Base-by-base conservation (phyloP, 2,888 invertebrate genomes). In the Heteropelma amictum region DNA sequence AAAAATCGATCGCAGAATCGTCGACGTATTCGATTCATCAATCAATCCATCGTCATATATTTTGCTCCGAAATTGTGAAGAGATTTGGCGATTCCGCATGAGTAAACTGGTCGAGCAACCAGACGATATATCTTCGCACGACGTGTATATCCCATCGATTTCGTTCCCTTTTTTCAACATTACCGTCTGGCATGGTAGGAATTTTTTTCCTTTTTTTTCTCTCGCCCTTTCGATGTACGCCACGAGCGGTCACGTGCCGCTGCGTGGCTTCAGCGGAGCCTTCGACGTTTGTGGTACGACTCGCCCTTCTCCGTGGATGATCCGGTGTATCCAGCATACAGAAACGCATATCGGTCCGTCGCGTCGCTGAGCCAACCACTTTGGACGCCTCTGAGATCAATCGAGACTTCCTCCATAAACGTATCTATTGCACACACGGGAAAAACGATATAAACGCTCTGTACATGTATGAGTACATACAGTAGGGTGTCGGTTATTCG, bases 301-400 rank as follows among this genome's bases (percentile, higher is more conserved):
- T 75, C 77, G 77, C 76, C 72, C 76, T 72, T 72, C 35, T 21
- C 28, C 71, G 74, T 77, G 79, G 76, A 75, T 79, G 72, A 77
- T 77, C 77, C 77, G 77, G 76, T 72, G 51, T 60, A 65, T n/a
- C 17, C 53, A 42, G 70, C 51, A 51, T 38, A 38, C 33, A 35
- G 54, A 47, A 72, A n/a, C n/a, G n/a, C n/a, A n/a, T n/a, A n/a
- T n/a, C 61, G 73, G 58, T 64, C 67, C 68, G 58, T 69, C 73
- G 73, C 82, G 85, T 85, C 84, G 83, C 84, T 81, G 81, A 86
- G 86, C 86, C 86, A 84, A 85, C 87, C 85, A 87, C 87, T 87
- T 87, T 86, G 81, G 80, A 81, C 85, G 79, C 82, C 85, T 79
- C 63, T 40, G 70, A 64, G 51, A 64, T 60, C 70, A 73, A 63